phyloP scores from a whole-genome alignment of 35 echinoderm and acorn worm genomes.

The Patiria miniata region DNA sequence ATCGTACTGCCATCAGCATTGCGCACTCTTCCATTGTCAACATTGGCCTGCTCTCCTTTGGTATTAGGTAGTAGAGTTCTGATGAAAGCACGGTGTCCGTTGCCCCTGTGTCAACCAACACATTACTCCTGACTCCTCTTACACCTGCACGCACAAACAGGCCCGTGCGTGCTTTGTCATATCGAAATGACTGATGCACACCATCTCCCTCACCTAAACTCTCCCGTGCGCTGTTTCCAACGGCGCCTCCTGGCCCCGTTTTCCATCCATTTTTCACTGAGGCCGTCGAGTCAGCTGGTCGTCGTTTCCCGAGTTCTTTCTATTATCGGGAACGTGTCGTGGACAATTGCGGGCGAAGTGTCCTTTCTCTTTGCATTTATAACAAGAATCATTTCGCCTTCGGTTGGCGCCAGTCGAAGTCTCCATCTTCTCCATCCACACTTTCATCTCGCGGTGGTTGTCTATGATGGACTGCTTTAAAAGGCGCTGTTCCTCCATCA shows the following conservation, averaged over 20 bases:
- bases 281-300: not conserved
- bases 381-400: not conserved
- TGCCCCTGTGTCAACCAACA: not conserved
- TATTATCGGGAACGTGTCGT: not conserved
- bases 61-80: not conserved
- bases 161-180: too few relatives aligned
- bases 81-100: not conserved
- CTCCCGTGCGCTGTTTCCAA: too few relatives aligned
- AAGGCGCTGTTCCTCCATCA: not conserved
- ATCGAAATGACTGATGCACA: too few relatives aligned
- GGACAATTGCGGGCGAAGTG: not conserved
- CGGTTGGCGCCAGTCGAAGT: not conserved
- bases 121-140: not conserved
- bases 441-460: not conserved
- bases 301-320: not conserved
- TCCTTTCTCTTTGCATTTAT: not conserved
- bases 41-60: not conserved
- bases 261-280: not conserved
- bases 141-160: too few relatives aligned
- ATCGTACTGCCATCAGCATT: not conserved
- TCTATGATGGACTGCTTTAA: not conserved
- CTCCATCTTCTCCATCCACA: slow-evolving; percentile 6
- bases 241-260: not conserved
- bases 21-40: not conserved
- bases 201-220: too few relatives aligned